A percentile compares a stretch with the other conserved stretches of the same genome.
Conservation (phyloP, 2,888 invertebrate species). For the Nematopogon swammerdamellus region DNA sequence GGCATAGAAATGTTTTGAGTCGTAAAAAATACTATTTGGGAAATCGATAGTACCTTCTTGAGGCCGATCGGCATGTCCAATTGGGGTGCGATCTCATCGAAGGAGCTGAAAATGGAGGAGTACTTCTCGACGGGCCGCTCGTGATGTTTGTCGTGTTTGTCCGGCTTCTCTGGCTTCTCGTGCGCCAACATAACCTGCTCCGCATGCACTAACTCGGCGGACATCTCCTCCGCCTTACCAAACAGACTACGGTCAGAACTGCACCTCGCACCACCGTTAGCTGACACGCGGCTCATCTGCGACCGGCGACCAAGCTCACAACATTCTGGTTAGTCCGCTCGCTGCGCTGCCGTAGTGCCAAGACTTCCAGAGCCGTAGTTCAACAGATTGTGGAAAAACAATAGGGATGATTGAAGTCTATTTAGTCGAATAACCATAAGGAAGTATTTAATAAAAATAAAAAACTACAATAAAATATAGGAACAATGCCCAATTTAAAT, state of each 20-base stretch:
- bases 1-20: too few species aligned
- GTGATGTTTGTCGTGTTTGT: conserved; percentile 31
- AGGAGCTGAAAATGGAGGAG: conserved; percentile 41
- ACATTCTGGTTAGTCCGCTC: conserved; percentile 10
- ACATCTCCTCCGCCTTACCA: conserved; percentile 50
- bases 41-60: conserved; percentile 33
- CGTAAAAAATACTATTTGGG: too few species aligned
- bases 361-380: conserved; percentile 1
- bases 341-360: neutral
- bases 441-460: too few species aligned
- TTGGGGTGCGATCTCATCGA: conserved; percentile 41
- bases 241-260: conserved; percentile 26
- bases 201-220: conserved; percentile 50
- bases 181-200: conserved; percentile 54
- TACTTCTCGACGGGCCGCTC: conserved; percentile 36
- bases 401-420: too few species aligned
- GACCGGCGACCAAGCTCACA: conserved; percentile 23
- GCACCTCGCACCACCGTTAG: neutral
- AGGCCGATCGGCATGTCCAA: conserved; percentile 35
- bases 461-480: too few species aligned
- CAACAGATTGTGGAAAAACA: too few species aligned
- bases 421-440: too few species aligned
- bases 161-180: conserved; percentile 35
- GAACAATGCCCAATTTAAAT: too few species aligned
- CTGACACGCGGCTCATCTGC: neutral